A percentile compares a stretch with the other conserved stretches of the same genome.
Conservation (phyloP, 2,113 vertebrate genomes). For the Brachyhypopomus gauderio region DNA sequence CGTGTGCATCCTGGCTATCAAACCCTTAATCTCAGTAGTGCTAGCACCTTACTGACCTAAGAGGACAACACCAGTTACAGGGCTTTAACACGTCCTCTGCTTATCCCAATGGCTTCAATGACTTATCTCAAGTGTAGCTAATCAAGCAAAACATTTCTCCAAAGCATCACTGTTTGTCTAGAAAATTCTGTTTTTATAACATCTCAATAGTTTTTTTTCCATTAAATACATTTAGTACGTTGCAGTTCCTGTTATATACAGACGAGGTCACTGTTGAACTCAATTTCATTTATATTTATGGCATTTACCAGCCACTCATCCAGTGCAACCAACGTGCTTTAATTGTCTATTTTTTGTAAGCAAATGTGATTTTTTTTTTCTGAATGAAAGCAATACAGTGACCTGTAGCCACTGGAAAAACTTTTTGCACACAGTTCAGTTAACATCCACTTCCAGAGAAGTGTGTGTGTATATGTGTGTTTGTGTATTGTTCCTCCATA, state of each 20-base stretch:
- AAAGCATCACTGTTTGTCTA: too few relatives aligned
- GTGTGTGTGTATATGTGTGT: too few relatives aligned
- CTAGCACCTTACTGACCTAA: too few relatives aligned
- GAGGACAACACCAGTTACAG: too few relatives aligned
- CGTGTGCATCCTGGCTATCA: too few relatives aligned
- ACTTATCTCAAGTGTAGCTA: neutral
- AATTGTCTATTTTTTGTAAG: neutral
- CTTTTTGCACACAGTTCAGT: neutral
- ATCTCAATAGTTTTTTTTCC: too few relatives aligned
- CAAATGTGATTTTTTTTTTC: neutral
- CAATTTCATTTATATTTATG: neutral
- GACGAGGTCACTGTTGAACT: conserved; percentile 45
- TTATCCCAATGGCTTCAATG: neutral
- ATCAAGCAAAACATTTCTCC: neutral
- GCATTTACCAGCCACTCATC: too few relatives aligned
- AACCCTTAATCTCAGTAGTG: too few relatives aligned
- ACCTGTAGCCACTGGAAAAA: neutral
- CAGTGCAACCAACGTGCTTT: too few relatives aligned
- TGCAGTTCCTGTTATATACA: conserved; percentile 36
- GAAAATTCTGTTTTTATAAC: neutral
- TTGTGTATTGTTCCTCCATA: neutral
- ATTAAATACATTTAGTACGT: neutral
- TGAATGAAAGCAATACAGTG: neutral
- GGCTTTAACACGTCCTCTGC: neutral
- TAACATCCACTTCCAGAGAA: neutral